A percentile compares a stretch with the other conserved stretches of the same genome.
phyloP scores from a whole-genome alignment of 2,113 vertebrate species.

The Hippocampus guttulatus region DNA sequence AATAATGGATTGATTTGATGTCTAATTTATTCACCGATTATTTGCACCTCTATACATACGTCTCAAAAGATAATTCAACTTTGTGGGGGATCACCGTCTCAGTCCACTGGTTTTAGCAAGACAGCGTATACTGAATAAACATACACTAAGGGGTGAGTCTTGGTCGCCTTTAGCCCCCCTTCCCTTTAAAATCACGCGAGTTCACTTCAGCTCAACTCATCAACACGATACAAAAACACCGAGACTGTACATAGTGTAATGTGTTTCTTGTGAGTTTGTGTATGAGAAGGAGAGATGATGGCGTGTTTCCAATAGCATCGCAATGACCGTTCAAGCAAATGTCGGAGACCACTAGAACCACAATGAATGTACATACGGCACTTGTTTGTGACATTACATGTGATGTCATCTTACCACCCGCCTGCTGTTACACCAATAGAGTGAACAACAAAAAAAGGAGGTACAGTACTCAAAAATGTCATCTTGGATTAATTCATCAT shows the following conservation, averaged over 20 bases:
- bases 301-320: not conserved
- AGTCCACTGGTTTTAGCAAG: not conserved
- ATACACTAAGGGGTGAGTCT: conserved; percentile 18
- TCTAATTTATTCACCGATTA: too few relatives aligned
- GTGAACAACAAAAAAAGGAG: not conserved
- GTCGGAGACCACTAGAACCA: not conserved
- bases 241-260: not conserved
- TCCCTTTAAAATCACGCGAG: conserved; percentile 67
- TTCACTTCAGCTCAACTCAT: not conserved
- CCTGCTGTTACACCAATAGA: not conserved
- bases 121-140: not conserved
- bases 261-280: not conserved
- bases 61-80: not conserved
- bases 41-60: too few relatives aligned
- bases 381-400: not conserved
- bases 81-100: conserved; percentile 20
- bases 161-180: conserved; percentile 20
- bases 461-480: not conserved
- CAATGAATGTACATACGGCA: not conserved
- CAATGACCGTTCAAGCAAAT: not conserved
- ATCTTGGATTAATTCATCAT: not conserved
- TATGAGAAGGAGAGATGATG: not conserved
- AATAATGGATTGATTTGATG: too few relatives aligned
- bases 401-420: not conserved
- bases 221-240: not conserved